Base-by-base conservation (phyloP, 1,140 invertebrate genomes). In the Bombus balteatus region DNA sequence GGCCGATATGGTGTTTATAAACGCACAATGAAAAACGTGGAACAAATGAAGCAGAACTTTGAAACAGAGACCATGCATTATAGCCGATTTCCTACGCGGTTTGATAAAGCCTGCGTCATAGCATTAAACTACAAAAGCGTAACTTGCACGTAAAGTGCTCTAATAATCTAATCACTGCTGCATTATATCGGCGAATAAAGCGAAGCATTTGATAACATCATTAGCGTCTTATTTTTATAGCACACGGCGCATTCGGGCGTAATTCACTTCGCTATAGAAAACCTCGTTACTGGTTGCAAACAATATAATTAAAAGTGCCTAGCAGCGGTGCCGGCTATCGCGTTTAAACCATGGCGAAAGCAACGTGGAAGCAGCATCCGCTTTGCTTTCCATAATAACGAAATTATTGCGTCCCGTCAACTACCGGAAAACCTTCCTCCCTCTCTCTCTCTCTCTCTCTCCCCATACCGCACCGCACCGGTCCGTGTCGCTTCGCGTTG, bases 381-480 rank as follows among this genome's bases (percentile, higher is more conserved):
- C 25, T 80, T 80, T 70, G 43, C 78, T 70, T 37, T 70, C 66
- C 78, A 18, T 66, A 73, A 87, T 77, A 39, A 66, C 70, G 37
- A 43, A 88, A 82, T 87, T 78, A 74, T 39, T 74, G 53, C 37
- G 22, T 37, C 3, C 34, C 34, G 57, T 77, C 57, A 78, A 87
- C 71, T n/a, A 34, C 41, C 47, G 66, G 9, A 10, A 13, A 25
- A n/a, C 28, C 34, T 5, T 47, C 6, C 12, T 59, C 8, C 28
- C 57, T 28, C 25, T 47, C 43, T 1, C 15, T 15, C 13, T 18
- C 62, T 15, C n/a, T 65, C n/a, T 65, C 28, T 13, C 10, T 13
- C n/a, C 15, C 13, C 0, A 2, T 0, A 15, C n/a, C 15, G 13
- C n/a, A 6, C 15, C 65, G 32, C 1, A 15, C n/a, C 47, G 5